phyloP scores from a whole-genome alignment of 2,113 vertebrate species.

The Meleagris gallopavo region DNA sequence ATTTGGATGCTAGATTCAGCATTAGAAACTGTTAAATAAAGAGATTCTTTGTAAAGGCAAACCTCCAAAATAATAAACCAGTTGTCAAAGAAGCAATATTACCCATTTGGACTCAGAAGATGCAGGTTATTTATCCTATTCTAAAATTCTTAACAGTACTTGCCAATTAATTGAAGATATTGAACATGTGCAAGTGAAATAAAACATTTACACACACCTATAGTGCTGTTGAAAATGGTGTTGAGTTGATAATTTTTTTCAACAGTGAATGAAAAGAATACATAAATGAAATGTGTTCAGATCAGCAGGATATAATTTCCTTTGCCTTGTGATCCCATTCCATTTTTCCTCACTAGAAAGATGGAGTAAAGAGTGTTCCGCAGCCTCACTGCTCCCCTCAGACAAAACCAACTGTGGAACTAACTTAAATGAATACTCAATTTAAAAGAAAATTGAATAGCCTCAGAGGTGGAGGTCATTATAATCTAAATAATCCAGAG shows the following conservation, averaged over 20 bases:
- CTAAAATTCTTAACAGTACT: background rate
- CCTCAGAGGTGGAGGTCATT: background rate
- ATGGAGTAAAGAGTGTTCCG: background rate
- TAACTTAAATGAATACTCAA: background rate
- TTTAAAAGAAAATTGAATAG: background rate
- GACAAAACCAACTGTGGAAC: background rate
- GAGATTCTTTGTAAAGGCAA: conserved; percentile 2
- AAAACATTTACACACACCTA: background rate
- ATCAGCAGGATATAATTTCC: background rate
- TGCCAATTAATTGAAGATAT: background rate
- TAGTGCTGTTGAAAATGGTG: background rate
- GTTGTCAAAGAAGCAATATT: background rate
- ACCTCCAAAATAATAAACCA: conserved; percentile 9
- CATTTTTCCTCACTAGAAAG: background rate
- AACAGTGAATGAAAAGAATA: background rate
- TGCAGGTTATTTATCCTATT: background rate
- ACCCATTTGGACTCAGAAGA: background rate
- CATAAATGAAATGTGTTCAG: background rate
- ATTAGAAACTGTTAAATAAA: background rate
- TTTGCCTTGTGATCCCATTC: background rate
- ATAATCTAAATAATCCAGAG: background rate
- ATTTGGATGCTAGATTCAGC: conserved; percentile 12
- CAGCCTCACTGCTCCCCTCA: background rate
- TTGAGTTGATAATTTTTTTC: background rate
- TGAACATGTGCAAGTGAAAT: background rate